These are phyloP conservation scores for Tyria jacobaeae DNA, from an alignment of 2,888 invertebrate species.

Conservation along the genomic window DNA sequence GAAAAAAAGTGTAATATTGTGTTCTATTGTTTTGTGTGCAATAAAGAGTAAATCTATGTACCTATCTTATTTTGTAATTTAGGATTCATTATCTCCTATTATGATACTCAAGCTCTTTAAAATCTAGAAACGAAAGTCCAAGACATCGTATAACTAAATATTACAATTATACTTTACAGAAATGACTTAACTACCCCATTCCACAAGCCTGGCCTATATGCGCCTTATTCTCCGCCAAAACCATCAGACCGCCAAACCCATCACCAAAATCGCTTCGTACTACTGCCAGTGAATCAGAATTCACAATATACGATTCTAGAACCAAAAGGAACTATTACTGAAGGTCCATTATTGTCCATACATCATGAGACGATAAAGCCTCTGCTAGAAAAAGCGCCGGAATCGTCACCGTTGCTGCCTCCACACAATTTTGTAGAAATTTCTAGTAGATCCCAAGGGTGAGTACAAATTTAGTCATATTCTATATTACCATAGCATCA, in stretches of 20 bases:
- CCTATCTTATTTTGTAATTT: no score
- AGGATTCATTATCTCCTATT: no score
- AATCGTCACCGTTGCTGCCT: slow-evolving; percentile 63
- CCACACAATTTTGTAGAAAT: slow-evolving; percentile 69
- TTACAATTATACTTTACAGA: slow-evolving; percentile 56
- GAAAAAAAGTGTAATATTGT: no score
- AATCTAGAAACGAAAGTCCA: no score
- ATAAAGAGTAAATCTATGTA: no score
- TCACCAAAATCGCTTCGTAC: slow-evolving; percentile 64
- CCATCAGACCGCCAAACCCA: slow-evolving; percentile 62
- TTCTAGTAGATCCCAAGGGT: slow-evolving; percentile 68
- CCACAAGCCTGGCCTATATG: slow-evolving; percentile 85
- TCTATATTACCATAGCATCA: not conserved
- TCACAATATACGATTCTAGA: slow-evolving; percentile 74
- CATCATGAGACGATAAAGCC: slow-evolving; percentile 74
- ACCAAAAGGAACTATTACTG: slow-evolving; percentile 65
- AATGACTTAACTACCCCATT: slow-evolving; percentile 71
- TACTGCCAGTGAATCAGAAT: slow-evolving; percentile 71
- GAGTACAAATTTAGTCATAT: slow-evolving; percentile 33
- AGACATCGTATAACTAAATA: not conserved
- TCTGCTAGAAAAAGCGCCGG: slow-evolving; percentile 70
- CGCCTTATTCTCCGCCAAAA: slow-evolving; percentile 81
- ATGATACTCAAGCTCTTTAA: no score
- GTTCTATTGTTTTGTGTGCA: no score
- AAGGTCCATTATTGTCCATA: slow-evolving; percentile 69